These are phyloP conservation scores for Nymphalis io DNA, from an alignment of 1,140 invertebrate species.

Conservation along the genomic window DNA sequence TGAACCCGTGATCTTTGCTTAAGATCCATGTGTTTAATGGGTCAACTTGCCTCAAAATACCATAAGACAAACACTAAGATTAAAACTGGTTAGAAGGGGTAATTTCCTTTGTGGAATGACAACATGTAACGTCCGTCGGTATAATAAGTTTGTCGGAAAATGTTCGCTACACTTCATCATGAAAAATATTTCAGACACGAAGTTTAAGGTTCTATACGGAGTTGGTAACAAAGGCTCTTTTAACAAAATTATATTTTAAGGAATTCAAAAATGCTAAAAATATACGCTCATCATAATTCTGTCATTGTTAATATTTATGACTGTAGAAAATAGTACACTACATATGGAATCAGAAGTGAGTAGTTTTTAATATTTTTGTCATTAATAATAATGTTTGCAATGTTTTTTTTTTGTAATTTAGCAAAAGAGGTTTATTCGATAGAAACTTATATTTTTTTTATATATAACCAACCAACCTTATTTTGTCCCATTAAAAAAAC, in stretches of 20 bases:
- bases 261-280: not conserved
- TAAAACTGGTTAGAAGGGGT: not conserved
- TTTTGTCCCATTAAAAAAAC: not conserved
- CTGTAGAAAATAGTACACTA: too few species aligned
- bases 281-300: too few species aligned
- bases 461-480: not conserved
- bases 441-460: not conserved
- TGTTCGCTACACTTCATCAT: not conserved
- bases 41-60: too few species aligned
- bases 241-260: not conserved
- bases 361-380: too few species aligned
- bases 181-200: not conserved
- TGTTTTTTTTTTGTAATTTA: too few species aligned
- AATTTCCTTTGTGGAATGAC: slow-evolving; percentile 2
- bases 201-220: not conserved
- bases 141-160: slow-evolving; percentile 4
- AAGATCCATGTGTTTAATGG: not conserved
- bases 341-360: too few species aligned
- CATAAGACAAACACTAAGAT: not conserved
- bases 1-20: too few species aligned
- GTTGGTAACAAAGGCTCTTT: not conserved
- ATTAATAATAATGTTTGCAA: too few species aligned
- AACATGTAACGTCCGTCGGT: slow-evolving; percentile 2
- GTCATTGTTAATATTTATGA: too few species aligned
- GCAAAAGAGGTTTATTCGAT: not conserved